Conservation (phyloP, 2,113 vertebrate species). For the Forbesichthys agassizii region DNA sequence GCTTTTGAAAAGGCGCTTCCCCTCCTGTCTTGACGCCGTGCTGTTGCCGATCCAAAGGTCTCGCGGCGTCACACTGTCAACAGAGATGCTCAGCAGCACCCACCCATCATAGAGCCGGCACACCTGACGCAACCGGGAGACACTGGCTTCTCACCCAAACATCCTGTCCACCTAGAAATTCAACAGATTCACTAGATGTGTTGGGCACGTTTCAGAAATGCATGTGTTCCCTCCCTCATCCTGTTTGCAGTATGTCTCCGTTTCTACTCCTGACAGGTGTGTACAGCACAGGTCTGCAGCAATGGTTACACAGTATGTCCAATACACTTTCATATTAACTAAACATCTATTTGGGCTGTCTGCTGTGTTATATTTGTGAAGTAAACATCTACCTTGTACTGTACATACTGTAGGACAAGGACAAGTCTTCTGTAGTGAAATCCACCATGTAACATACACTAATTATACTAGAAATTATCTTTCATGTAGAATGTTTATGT, state of each 20-base stretch:
- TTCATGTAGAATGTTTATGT: too few species aligned
- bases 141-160: not conserved
- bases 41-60: conserved; percentile 57
- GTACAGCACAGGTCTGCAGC: too few species aligned
- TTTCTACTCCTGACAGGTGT: too few species aligned
- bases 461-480: too few species aligned
- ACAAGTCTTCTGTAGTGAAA: too few species aligned
- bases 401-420: not conserved
- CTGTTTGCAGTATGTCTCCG: too few species aligned
- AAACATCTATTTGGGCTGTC: too few species aligned
- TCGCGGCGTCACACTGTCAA: conserved; percentile 39
- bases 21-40: conserved; percentile 43
- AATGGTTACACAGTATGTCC: not conserved
- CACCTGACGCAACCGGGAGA: conserved; percentile 21
- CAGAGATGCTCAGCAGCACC: conserved; percentile 24
- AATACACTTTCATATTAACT: not conserved
- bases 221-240: too few species aligned
- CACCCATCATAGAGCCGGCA: conserved; percentile 5
- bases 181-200: not conserved
- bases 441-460: too few species aligned
- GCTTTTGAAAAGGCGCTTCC: conserved; percentile 49
- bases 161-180: too few species aligned
- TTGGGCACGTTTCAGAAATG: not conserved
- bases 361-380: too few species aligned
- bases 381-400: not conserved